Conservation (phyloP, 1,140 invertebrate species). For the Chelonus insularis region DNA sequence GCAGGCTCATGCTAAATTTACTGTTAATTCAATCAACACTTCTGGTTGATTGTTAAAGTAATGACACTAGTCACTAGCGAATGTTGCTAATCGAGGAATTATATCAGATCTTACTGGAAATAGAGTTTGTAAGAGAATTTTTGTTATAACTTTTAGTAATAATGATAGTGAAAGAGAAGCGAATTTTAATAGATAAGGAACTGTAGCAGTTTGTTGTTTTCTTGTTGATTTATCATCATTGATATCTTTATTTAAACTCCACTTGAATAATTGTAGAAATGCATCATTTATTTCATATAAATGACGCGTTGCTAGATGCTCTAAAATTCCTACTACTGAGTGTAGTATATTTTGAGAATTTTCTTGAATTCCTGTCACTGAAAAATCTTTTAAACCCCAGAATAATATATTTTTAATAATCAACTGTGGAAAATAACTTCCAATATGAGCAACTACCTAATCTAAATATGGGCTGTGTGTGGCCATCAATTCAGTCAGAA, state of each 20-base stretch:
- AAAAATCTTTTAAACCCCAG: slow-evolving; percentile 80
- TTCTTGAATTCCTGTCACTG: slow-evolving; percentile 44
- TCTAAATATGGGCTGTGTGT: slow-evolving; percentile 83
- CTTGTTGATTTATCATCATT: slow-evolving; percentile 59
- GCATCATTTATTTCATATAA: slow-evolving; percentile 73
- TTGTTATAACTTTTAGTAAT: slow-evolving; percentile 74
- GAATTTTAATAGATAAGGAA: slow-evolving; percentile 80
- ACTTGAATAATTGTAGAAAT: slow-evolving; percentile 73
- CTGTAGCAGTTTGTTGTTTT: slow-evolving; percentile 70
- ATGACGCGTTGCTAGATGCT: slow-evolving; percentile 79
- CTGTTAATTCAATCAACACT: slow-evolving; percentile 64
- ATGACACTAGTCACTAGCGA: slow-evolving; percentile 67
- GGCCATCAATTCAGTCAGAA: slow-evolving; percentile 76
- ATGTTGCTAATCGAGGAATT: slow-evolving; percentile 63
- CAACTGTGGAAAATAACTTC: slow-evolving; percentile 80
- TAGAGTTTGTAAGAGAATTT: slow-evolving; percentile 60
- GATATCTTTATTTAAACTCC: slow-evolving; percentile 58
- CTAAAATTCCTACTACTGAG: slow-evolving; percentile 81
- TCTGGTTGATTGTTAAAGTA: slow-evolving; percentile 64
- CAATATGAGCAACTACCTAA: slow-evolving; percentile 90
- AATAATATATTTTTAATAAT: slow-evolving; percentile 81
- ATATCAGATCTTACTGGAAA: slow-evolving; percentile 65
- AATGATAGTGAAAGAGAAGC: slow-evolving; percentile 78
- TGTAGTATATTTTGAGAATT: slow-evolving; percentile 64
- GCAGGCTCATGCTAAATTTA: slow-evolving; percentile 67